A percentile compares a stretch with the other conserved stretches of the same genome.
These are phyloP conservation scores for Leucophenga varia DNA, from an alignment of 1,140 invertebrate genomes.

Conservation along the genomic window DNA sequence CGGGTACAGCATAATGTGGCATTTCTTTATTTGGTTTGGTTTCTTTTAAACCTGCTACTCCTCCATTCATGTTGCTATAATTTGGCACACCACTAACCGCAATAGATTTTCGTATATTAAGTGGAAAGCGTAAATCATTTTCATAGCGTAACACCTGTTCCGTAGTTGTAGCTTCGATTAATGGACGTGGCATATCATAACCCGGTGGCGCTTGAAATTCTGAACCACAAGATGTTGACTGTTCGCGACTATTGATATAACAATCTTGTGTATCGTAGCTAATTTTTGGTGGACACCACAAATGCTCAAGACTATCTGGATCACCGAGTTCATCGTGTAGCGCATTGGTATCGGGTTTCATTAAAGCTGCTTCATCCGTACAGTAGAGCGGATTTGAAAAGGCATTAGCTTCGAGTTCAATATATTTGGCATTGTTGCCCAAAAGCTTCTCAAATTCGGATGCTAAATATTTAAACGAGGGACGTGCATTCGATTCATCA, in stretches of 20 bases:
- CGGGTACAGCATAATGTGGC: constrained; percentile 43
- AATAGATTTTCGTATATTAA: constrained; percentile 44
- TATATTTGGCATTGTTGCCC: constrained; percentile 71
- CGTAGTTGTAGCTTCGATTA: constrained; percentile 39
- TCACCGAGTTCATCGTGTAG: constrained; percentile 27
- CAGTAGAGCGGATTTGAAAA: constrained; percentile 54
- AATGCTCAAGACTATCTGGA: constrained; percentile 37
- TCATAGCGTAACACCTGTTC: constrained; percentile 49
- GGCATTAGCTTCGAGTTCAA: constrained; percentile 59
- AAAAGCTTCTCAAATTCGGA: constrained; percentile 68
- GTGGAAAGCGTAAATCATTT: constrained; percentile 48
- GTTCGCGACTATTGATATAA: constrained; percentile 32
- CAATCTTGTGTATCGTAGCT: constrained; percentile 39
- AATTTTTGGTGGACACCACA: constrained; percentile 48
- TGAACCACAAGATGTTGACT: constrained; percentile 16
- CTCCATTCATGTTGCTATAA: constrained; percentile 39
- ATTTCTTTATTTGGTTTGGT: constrained; percentile 18
- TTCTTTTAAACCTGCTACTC: constrained; percentile 1
- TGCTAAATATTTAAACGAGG: constrained; percentile 72
- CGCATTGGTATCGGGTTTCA: constrained; percentile 7
- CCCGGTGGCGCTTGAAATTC: constrained; percentile 39
- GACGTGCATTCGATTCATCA: constrained; percentile 70
- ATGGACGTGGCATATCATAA: constrained; percentile 47
- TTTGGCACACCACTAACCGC: constrained; percentile 26
- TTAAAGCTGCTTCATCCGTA: constrained; percentile 33